phyloP scores from a whole-genome alignment of 2,797 vertebrate genomes.

The Masticophis lateralis region DNA sequence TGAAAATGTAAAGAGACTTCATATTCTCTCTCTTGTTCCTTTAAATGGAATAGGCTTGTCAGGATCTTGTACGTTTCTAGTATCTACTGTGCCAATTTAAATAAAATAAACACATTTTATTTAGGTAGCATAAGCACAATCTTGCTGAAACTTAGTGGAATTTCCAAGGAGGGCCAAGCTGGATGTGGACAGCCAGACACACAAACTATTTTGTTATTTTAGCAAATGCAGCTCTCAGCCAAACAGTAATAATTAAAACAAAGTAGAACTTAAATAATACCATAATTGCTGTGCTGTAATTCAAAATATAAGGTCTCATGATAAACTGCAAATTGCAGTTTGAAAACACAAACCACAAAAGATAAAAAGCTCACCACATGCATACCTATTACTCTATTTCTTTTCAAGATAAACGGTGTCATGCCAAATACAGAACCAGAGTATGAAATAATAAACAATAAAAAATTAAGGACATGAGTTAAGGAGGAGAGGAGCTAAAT shows the following conservation, averaged over 20 bases:
- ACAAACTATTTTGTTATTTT: neutral
- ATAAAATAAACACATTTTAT: neutral
- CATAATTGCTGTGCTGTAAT: neutral
- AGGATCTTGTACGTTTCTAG: constrained; percentile 25
- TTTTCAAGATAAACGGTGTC: neutral
- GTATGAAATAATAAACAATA: neutral
- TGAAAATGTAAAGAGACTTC: constrained; percentile 14
- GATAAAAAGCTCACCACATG: neutral
- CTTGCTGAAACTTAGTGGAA: neutral
- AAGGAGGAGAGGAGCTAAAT: neutral
- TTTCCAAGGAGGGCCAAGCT: neutral
- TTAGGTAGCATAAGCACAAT: neutral
- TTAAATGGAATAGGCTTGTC: neutral
- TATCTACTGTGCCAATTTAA: constrained; percentile 21
- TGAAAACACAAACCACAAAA: neutral
- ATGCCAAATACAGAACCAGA: neutral
- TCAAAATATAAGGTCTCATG: neutral
- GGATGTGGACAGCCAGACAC: neutral
- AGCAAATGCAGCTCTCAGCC: neutral
- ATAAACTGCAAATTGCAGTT: neutral
- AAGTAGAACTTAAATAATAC: neutral
- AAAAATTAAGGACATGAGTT: neutral
- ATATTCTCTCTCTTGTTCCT: neutral
- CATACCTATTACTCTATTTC: neutral
- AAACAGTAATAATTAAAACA: neutral